phyloP scores from a whole-genome alignment of 2,888 invertebrate species.

The Acronicta psi region DNA sequence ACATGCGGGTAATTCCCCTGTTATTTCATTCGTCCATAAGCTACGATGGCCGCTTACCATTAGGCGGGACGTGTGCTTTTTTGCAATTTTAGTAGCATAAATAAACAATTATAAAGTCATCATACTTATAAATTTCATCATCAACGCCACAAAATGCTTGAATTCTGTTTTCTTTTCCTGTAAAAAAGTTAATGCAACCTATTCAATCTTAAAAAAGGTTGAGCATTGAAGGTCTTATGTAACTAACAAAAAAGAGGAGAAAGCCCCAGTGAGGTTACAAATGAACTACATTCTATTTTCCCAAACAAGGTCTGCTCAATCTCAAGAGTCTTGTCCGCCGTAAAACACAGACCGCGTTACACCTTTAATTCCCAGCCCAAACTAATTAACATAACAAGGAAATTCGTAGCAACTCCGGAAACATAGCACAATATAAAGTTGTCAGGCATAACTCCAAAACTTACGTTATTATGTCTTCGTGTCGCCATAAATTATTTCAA shows the following conservation, averaged over 20 bases:
- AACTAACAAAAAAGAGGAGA: background rate
- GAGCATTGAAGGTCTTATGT: background rate
- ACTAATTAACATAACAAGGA: constrained; percentile 58
- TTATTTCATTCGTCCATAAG: too few species aligned
- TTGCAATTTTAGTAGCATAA: too few species aligned
- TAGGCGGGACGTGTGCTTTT: too few species aligned
- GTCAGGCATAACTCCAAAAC: constrained; percentile 43
- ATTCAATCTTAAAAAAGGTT: too few species aligned
- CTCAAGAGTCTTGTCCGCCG: constrained; percentile 16
- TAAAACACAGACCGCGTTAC: constrained; percentile 28
- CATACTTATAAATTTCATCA: too few species aligned
- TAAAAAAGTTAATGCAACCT: too few species aligned
- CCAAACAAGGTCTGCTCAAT: constrained; percentile 5
- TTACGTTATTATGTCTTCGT: constrained; percentile 54
- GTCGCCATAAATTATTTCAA: constrained; percentile 51
- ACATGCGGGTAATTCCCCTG: too few species aligned
- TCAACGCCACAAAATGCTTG: too few species aligned
- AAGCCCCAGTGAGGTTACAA: constrained; percentile 11
- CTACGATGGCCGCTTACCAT: too few species aligned
- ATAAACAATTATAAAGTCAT: too few species aligned
- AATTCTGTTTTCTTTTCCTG: too few species aligned
- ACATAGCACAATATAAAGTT: constrained; percentile 50
- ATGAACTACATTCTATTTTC: constrained; percentile 5
- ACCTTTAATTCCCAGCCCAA: constrained; percentile 40
- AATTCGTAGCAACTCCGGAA: constrained; percentile 35